Percentiles rank a stretch among this genome's conserved stretches.
phyloP scores from a whole-genome alignment of 2,797 vertebrate genomes.

The Pangasius krempfi region DNA sequence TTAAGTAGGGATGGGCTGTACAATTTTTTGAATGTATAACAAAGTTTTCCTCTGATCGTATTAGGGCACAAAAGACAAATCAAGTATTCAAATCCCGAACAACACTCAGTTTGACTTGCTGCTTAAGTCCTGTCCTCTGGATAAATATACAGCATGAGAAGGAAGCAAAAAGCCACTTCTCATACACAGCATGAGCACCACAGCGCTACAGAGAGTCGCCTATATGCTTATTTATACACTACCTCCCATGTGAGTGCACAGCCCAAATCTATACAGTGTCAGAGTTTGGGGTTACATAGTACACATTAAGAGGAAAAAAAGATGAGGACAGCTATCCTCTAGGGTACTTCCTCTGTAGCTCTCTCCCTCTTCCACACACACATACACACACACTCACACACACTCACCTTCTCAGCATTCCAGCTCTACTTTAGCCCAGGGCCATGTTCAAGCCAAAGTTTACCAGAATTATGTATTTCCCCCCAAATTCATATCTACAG shows the following conservation, averaged over 20 bases:
- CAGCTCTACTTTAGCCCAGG: constrained; percentile 62
- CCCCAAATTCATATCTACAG: constrained; percentile 48
- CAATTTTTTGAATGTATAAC: not conserved
- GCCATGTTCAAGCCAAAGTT: constrained; percentile 58
- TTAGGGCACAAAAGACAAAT: not conserved
- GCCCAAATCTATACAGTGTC: constrained; percentile 59
- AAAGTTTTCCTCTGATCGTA: not conserved
- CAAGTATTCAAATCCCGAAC: not conserved
- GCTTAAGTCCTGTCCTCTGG: not conserved
- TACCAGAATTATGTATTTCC: constrained; percentile 58
- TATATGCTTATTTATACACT: constrained; percentile 55
- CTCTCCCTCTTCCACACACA: constrained; percentile 13
- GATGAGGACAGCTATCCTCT: constrained; percentile 58
- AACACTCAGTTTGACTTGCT: not conserved
- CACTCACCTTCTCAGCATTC: constrained; percentile 64
- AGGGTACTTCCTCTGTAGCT: constrained; percentile 47
- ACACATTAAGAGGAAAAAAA: constrained; percentile 43
- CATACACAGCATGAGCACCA: not conserved
- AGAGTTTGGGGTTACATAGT: constrained; percentile 57
- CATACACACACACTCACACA: constrained; percentile 24
- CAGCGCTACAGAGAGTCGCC: constrained; percentile 16
- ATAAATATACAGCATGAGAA: not conserved
- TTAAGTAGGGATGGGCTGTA: not conserved
- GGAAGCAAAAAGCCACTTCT: not conserved
- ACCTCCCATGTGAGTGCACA: constrained; percentile 36